Evolutionary conservation across 2,888 invertebrate species (phyloP).

Genomic region (Hirtodrosophila histrioides): DNA sequence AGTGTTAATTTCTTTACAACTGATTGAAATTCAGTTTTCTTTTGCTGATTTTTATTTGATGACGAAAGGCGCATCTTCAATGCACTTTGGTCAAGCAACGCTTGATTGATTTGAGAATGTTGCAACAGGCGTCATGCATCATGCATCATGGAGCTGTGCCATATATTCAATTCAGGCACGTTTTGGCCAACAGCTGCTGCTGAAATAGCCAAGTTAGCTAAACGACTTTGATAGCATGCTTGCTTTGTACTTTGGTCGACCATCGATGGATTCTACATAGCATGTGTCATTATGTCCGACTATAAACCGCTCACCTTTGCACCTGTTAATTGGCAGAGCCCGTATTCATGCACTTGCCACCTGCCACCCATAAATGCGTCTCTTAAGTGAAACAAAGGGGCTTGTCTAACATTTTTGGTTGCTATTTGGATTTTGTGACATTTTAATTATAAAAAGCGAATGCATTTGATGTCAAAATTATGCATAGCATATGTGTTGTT

Average conservation of each 20-base stretch:
- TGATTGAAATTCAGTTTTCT: no score
- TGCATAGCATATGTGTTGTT: constrained; percentile 22
- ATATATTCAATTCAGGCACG: constrained; percentile 33
- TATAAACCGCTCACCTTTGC: constrained; percentile 30
- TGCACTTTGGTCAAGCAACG: constrained; percentile 8
- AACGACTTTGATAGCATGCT: constrained; percentile 38
- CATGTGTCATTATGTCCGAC: constrained; percentile 8
- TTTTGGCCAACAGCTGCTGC: constrained; percentile 6
- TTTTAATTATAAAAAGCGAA: constrained; percentile 40
- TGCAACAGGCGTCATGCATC: constrained; percentile 48
- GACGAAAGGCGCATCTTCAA: background rate
- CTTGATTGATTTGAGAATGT: constrained; percentile 48
- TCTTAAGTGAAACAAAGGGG: background rate
- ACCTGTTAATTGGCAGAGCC: constrained; percentile 39
- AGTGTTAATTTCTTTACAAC: no score
- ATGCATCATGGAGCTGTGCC: constrained; percentile 40
- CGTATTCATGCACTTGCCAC: constrained; percentile 16
- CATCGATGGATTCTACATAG: background rate
- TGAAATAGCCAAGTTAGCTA: constrained; percentile 12
- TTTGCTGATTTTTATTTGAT: background rate
- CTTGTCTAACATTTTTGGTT: background rate
- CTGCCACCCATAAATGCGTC: background rate
- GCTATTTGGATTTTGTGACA: constrained; percentile 16
- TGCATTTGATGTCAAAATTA: constrained; percentile 41
- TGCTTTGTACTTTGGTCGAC: constrained; percentile 24